Base-by-base conservation (phyloP, 2,888 invertebrate species). In the Dromius quadrimaculatus region DNA sequence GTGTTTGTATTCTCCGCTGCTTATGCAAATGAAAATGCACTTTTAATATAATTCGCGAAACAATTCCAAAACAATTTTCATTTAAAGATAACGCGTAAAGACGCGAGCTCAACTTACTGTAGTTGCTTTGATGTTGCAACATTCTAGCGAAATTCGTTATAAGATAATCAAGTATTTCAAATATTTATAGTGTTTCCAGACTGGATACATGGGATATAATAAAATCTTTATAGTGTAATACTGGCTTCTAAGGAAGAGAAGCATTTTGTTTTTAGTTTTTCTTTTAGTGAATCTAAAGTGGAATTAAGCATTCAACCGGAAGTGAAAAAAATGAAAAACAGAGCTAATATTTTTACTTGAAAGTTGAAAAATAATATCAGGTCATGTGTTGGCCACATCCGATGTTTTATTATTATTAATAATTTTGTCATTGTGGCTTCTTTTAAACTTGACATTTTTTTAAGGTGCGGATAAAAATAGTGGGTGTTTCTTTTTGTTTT, bases 11-110 rank as follows among this genome's bases (percentile, higher is more conserved):
- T n/a, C n/a, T n/a, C 50, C 47, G 15, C 11, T 13, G 59, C 54
- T 66, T 66, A 54, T 66, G 54, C 54, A 66, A 66, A 66, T 66
- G 54, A 66, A 66, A 66, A 66, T 66, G 66, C 66, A 66, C 66
- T 66, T 66, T 66, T 66, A 66, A 66, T 66, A 66, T 57, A 66
- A 66, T 66, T 66, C 41, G 38, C 41, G 17, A 57, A 64, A 64
- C 64, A 64, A 64, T 64, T 64, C 22, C 47, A 13, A 28, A 66
- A 66, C 66, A 66, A 66, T 66, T 66, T 66, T 66, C 66, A 66
- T 66, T 66, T 66, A 13, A 57, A 54, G 66, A 23, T 23, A 54
- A 17, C 57, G 20, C 11, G 64, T 34, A 32, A 64, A 41, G 41
- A 38, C 17, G 2, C 11, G 59, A 34, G 19, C 38, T 62, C 23